Evolutionary conservation across 2,113 vertebrate genomes (phyloP).

Genomic region (Menidia beryllina): DNA sequence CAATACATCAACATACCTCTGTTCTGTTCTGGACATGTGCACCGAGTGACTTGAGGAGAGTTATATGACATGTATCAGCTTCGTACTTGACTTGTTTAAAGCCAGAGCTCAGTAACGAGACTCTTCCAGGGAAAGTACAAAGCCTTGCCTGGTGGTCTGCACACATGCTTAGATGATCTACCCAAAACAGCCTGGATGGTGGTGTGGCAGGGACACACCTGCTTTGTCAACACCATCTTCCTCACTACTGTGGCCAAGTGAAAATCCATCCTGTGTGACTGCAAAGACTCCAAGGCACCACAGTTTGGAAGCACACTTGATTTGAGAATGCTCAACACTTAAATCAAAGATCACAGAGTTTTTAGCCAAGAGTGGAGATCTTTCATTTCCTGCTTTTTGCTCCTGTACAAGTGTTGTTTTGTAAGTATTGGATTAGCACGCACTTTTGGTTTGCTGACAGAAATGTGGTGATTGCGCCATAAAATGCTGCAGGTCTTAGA

Average conservation of each 20-base stretch:
- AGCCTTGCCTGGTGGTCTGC: slow-evolving; percentile 77
- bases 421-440: too few species aligned
- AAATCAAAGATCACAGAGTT: slow-evolving; percentile 6
- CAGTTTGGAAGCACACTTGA: slow-evolving; percentile 36
- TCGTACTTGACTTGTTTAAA: slow-evolving; percentile 48
- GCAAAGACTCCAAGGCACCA: slow-evolving; percentile 64
- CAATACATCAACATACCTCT: slow-evolving; percentile 21
- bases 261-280: slow-evolving; percentile 71
- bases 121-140: slow-evolving; percentile 76
- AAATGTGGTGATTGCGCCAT: neutral
- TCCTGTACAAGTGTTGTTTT: neutral
- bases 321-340: slow-evolving; percentile 24
- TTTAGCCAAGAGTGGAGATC: slow-evolving; percentile 30
- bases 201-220: slow-evolving; percentile 71
- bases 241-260: slow-evolving; percentile 69
- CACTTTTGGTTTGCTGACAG: neutral
- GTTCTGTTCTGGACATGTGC: slow-evolving; percentile 22
- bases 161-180: slow-evolving; percentile 72
- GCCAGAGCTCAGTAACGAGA: slow-evolving; percentile 52
- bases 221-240: slow-evolving; percentile 78
- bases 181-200: slow-evolving; percentile 72
- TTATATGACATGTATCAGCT: slow-evolving; percentile 40
- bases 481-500: too few species aligned
- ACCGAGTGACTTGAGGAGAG: slow-evolving; percentile 32
- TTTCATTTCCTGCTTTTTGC: slow-evolving; percentile 33